Conservation (phyloP, 2,797 vertebrate genomes). For the Limosa lapponica region DNA sequence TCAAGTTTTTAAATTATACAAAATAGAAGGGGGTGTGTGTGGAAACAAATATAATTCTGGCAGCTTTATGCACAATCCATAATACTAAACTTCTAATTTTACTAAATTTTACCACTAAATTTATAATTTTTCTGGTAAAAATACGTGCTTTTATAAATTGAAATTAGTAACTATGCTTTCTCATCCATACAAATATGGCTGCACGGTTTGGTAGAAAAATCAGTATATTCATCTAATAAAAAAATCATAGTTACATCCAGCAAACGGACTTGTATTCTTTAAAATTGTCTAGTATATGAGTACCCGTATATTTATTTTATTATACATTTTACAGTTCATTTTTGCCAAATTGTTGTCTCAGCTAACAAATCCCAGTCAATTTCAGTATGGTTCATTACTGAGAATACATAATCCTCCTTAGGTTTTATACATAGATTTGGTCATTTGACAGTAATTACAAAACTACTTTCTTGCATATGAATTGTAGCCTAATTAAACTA, state of each 20-base stretch:
- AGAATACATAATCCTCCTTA: constrained; percentile 20
- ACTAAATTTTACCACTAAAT: too few relatives aligned
- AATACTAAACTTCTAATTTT: neutral
- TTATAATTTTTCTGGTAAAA: neutral
- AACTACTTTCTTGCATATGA: constrained; percentile 69
- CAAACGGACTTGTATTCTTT: neutral
- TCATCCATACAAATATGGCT: neutral
- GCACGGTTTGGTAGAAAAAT: neutral
- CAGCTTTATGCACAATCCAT: neutral
- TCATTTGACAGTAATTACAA: constrained; percentile 76
- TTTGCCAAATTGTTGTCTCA: constrained; percentile 33
- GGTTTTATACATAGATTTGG: constrained; percentile 62
- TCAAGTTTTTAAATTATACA: neutral
- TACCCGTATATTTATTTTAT: neutral
- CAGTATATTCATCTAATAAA: neutral
- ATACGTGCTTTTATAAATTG: neutral
- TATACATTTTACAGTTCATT: constrained; percentile 5
- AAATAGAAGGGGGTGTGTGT: neutral
- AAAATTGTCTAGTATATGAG: neutral
- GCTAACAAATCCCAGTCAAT: constrained; percentile 23
- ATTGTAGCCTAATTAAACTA: constrained; percentile 77
- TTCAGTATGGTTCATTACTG: constrained; percentile 42
- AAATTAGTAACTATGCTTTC: neutral
- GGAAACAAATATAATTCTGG: neutral
- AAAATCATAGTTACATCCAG: neutral